A percentile compares a stretch with the other conserved stretches of the same genome.
Conservation (phyloP, 2,797 vertebrate genomes). For the Triplophysa bombifrons region DNA sequence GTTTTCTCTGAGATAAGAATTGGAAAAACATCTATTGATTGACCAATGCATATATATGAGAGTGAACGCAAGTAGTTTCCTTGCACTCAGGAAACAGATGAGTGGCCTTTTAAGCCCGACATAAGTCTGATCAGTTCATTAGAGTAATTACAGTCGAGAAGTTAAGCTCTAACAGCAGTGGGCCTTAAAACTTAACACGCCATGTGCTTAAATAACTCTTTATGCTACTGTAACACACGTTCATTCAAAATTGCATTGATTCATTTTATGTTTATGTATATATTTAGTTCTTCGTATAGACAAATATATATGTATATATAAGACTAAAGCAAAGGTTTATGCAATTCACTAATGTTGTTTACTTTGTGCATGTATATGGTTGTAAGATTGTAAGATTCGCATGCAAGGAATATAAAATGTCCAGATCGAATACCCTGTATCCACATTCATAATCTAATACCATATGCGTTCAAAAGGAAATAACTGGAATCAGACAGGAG, state of each 20-base stretch:
- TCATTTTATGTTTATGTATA: slow-evolving; percentile 2
- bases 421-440: background rate
- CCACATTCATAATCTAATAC: slow-evolving; percentile 17
- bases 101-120: slow-evolving; percentile 45
- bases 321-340: background rate
- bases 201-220: slow-evolving; percentile 33
- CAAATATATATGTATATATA: background rate
- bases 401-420: slow-evolving; percentile 26
- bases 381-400: slow-evolving; percentile 34
- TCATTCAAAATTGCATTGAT: background rate
- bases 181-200: slow-evolving; percentile 37
- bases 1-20: background rate
- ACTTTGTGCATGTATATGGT: slow-evolving; percentile 44
- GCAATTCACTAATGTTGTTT: slow-evolving; percentile 13
- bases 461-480: background rate
- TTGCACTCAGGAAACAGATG: slow-evolving; percentile 34
- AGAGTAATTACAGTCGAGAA: slow-evolving; percentile 54
- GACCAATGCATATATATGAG: background rate
- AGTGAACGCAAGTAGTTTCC: background rate
- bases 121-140: slow-evolving; percentile 56
- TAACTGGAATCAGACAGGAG: background rate
- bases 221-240: background rate
- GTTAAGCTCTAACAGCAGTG: slow-evolving; percentile 41
- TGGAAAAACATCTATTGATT: background rate
- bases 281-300: background rate